A percentile compares a stretch with the other conserved stretches of the same genome.
These are phyloP conservation scores for Falco biarmicus DNA, from an alignment of 2,797 vertebrate species.

Conservation along the genomic window DNA sequence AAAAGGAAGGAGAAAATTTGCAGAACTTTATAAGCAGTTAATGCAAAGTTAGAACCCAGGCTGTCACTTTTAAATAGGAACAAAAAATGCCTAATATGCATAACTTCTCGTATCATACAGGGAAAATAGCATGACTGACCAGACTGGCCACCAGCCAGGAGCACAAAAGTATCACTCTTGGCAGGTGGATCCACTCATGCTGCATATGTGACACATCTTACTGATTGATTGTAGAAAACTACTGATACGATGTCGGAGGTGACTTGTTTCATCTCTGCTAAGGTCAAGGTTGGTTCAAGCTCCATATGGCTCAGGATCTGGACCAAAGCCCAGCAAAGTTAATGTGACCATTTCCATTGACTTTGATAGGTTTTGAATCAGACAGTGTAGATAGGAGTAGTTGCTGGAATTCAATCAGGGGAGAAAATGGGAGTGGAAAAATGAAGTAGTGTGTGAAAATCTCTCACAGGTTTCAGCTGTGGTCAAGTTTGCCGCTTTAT, in stretches of 20 bases:
- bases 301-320: conserved; percentile 36
- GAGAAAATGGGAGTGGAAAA: neutral
- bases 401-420: neutral
- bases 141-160: conserved; percentile 38
- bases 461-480: neutral
- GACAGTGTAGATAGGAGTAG: neutral
- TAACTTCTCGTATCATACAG: neutral
- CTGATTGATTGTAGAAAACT: conserved; percentile 47
- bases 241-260: neutral
- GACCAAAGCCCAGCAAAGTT: conserved; percentile 49
- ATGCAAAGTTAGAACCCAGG: conserved; percentile 16
- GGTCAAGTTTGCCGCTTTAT: neutral
- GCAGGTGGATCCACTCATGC: conserved; percentile 23
- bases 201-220: conserved; percentile 32
- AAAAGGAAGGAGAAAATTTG: conserved; percentile 32
- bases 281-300: conserved; percentile 62
- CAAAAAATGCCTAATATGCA: neutral
- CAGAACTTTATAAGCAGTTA: conserved; percentile 41
- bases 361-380: conserved; percentile 37
- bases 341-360: conserved; percentile 12
- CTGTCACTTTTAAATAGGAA: conserved; percentile 5
- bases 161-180: neutral
- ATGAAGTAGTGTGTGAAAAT: neutral
- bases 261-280: conserved; percentile 31
- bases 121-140: conserved; percentile 26